Conservation (phyloP, 2,888 invertebrate genomes). For the Drosophila lutescens region DNA sequence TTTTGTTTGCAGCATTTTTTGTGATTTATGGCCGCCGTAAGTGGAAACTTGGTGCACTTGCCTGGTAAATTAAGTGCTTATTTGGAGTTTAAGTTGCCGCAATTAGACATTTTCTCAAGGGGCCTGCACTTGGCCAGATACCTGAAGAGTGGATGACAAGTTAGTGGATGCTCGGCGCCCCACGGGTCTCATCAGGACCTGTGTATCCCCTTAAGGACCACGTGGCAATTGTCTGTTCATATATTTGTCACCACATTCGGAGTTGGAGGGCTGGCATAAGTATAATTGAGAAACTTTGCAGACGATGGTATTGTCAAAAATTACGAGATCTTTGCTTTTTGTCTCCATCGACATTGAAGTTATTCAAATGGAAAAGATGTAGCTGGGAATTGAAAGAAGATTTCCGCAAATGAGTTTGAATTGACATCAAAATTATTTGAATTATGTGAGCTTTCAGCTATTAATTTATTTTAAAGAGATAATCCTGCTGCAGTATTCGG, state of each 20-base stretch:
- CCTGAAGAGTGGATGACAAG: slow-evolving; percentile 44
- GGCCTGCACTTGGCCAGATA: slow-evolving; percentile 47
- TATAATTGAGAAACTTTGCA: slow-evolving; percentile 42
- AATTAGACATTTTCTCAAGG: slow-evolving; percentile 68
- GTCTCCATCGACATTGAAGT: slow-evolving; percentile 3
- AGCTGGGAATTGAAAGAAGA: neutral
- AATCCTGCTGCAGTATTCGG: neutral
- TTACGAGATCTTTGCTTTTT: slow-evolving; percentile 17
- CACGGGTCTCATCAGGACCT: slow-evolving; percentile 25
- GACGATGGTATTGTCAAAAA: slow-evolving; percentile 28
- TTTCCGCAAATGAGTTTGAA: neutral
- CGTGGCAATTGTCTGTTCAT: slow-evolving; percentile 24
- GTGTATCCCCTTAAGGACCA: slow-evolving; percentile 1
- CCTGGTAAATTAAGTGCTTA: slow-evolving; percentile 76
- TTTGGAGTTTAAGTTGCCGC: slow-evolving; percentile 75
- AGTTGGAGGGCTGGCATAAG: slow-evolving; percentile 9
- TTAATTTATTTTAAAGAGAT: neutral
- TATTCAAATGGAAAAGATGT: slow-evolving; percentile 7
- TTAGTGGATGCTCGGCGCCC: slow-evolving; percentile 26
- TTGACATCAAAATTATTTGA: slow-evolving; percentile 1
- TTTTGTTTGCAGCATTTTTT: slow-evolving; percentile 15
- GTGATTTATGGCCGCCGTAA: slow-evolving; percentile 53
- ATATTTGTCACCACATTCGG: slow-evolving; percentile 19
- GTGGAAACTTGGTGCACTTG: slow-evolving; percentile 66
- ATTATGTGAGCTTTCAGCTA: neutral